Evolutionary conservation across 2,888 invertebrate genomes (phyloP), one percentile per base, ranked within the genome.

Genomic region (Baronia brevicornis): DNA sequence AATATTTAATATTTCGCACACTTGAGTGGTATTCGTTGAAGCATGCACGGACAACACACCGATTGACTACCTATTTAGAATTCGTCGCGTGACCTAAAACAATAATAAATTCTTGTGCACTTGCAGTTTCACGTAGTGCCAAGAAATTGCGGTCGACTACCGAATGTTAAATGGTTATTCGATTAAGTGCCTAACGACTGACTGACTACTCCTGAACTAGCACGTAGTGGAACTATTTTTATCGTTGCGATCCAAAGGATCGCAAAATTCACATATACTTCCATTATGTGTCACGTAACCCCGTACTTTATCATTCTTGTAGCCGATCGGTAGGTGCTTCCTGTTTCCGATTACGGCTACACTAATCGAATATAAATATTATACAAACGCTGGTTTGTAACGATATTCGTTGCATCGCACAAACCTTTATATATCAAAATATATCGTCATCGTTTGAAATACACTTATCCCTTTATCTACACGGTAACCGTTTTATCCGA

Each of bases 71-170:
- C 58, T 61, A 51, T 52, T 82, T 74, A 70, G 63, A 70, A 84
- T 80, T 68, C 82, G 54, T 68, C 65, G 67, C 70, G 68, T 67
- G 69, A 60, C 62, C 51, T 38, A 38, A 41, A 48, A 57, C 68
- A 61, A 75, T 79, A 72, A 79, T 78, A 77, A 67, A 82, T 80
- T 74, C 80, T 69, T 71, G 70, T 79, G 79, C 80, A 82, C 78
- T 82, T 80, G 79, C 80, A 80, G 66, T 78, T 79, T 82, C 70
- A 66, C 68, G 72, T 61, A 68, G 54, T 78, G 73, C 75, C 75
- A 66, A 74, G 73, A 75, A 78, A 72, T 69, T 61, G 52, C 70
- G 55, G 57, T 60, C 68, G 58, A 60, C 73, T 68, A 60, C 68
- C 75, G 78, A 79, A 82, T 82, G 61, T 61, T 70, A 70, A 80